These are phyloP conservation scores for Chroicocephalus ridibundus DNA, from an alignment of 2,113 vertebrate genomes.

Conservation along the genomic window DNA sequence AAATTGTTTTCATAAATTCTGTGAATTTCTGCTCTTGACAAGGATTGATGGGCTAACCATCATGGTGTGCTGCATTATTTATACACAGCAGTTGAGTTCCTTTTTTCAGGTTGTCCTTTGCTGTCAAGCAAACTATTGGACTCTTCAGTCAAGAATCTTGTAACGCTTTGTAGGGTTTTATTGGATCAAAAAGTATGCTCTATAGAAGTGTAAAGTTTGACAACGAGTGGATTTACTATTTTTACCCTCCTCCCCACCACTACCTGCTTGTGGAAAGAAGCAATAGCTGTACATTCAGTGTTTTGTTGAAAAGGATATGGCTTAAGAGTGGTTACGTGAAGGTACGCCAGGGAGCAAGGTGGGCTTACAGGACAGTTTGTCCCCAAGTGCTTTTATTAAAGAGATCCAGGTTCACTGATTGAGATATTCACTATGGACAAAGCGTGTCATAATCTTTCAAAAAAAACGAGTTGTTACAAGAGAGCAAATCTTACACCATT, in stretches of 20 bases:
- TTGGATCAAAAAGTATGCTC: neutral
- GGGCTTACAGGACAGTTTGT: neutral
- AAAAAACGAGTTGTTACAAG: neutral
- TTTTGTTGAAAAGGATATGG: neutral
- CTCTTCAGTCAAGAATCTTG: neutral
- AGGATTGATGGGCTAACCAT: constrained; percentile 15
- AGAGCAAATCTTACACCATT: neutral
- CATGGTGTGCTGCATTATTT: constrained; percentile 46
- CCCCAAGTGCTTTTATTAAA: neutral
- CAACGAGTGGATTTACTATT: neutral
- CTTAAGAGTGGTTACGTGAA: neutral
- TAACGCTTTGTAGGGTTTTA: neutral
- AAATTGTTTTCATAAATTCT: constrained; percentile 23
- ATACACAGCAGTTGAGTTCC: neutral
- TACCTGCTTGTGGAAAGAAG: neutral
- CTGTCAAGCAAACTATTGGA: neutral
- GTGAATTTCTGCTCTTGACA: constrained; percentile 23
- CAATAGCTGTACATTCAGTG: neutral
- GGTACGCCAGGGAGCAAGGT: fast-evolving
- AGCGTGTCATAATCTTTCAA: neutral
- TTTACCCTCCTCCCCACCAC: neutral
- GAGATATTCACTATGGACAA: neutral
- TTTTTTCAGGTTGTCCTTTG: constrained; percentile 44
- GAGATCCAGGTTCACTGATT: neutral
- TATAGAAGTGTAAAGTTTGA: neutral